Percentiles rank a stretch among this genome's conserved stretches.
phyloP scores from a whole-genome alignment of 2,113 vertebrate species.

The Ctenodactylus gundi region DNA sequence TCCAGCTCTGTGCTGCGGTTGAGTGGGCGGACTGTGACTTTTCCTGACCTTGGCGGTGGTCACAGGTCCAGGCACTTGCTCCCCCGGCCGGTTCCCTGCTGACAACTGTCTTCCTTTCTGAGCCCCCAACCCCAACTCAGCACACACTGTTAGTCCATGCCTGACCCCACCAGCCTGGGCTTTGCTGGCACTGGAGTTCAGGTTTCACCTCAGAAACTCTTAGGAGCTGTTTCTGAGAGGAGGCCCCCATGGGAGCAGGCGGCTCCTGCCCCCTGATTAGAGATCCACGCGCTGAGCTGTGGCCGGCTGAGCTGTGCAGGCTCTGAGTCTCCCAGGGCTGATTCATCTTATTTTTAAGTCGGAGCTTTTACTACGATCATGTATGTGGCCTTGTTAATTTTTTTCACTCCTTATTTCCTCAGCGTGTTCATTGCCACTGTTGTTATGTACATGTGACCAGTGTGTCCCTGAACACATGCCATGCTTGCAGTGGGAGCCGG shows the following conservation, averaged over 20 bases:
- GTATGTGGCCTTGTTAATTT: background rate
- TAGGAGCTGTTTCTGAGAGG: background rate
- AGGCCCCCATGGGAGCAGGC: background rate
- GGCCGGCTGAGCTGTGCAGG: background rate
- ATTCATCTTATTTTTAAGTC: background rate
- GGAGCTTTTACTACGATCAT: background rate
- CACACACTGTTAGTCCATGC: background rate
- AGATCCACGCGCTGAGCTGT: background rate
- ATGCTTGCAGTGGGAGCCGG: too few species aligned
- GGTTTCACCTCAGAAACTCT: constrained; percentile 21
- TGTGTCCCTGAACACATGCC: too few species aligned
- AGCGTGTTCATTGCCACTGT: background rate
- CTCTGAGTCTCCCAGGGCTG: background rate
- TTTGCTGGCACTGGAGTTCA: background rate
- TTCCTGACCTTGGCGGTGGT: background rate
- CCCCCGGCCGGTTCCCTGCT: too few species aligned
- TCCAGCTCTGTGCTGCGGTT: background rate
- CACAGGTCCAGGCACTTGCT: background rate
- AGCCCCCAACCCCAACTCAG: background rate
- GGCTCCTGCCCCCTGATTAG: background rate
- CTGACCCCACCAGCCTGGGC: too few species aligned
- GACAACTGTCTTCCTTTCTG: background rate
- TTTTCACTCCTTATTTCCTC: background rate
- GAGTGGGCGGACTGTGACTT: background rate
- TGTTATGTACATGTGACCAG: background rate